Base-by-base conservation (phyloP, 2,888 invertebrate species). In the Tetramorium bicarinatum region DNA sequence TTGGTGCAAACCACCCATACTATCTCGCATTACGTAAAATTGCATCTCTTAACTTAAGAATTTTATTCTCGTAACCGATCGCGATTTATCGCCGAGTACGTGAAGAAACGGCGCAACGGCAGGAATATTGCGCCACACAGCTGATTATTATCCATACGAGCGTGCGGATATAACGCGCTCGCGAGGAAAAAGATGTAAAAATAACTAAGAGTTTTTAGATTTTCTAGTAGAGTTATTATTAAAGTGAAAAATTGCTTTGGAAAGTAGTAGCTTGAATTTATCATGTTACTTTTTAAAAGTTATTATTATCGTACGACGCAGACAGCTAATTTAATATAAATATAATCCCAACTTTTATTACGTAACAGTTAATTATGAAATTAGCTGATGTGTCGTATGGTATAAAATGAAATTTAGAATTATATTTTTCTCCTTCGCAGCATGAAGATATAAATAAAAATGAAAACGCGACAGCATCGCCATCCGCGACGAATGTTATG, bases 1-100 rank as follows among this genome's bases (percentile, higher is more conserved):
- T 71, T 44, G 44, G 41, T 67, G 13, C 52, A 15, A 11, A 47
- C 21, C 13, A 9, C 15, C 21, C 49, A 6, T 41, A 38, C 8
- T 3, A 9, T 7, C 2, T 41, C 15, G 21, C 18, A 29, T 79
- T 79, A 59, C 34, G 13, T 71, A 71, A 56, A 21, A 13, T 18
- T 47, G 25, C 15, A 44, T 11, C 15, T 25, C 21, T 62, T 25
- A 34, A 21, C 15, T 34, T 1, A 21, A 34, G 34, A 62, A 76
- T 62, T 52, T 75, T 49, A 61, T 67, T 77, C 77, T 54, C 54
- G 41, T 3, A 21, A 79, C 13, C n/a, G 13, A 47, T 21, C 7
- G 44, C 21, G 56, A 56, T 59, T 79, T 69, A 71, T 79, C n/a
- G 44, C 21, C 21, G 34, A 0, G 6, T 21, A n/a, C n/a, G 6